phyloP scores from a whole-genome alignment of 2,888 invertebrate species.

The Cinara cedri region DNA sequence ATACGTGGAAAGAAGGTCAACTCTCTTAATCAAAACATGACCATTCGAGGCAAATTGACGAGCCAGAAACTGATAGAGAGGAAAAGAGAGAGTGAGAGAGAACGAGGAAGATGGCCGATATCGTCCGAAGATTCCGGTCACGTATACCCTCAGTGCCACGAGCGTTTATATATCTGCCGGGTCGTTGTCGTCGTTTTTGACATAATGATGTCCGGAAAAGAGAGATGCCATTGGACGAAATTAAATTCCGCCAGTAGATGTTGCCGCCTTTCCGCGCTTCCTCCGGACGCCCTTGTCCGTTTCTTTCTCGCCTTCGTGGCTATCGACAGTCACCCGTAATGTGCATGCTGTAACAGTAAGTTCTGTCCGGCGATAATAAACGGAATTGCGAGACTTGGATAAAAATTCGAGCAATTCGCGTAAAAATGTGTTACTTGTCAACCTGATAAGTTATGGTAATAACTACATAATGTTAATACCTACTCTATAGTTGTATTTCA shows the following conservation, averaged over 20 bases:
- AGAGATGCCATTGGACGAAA: conserved; percentile 45
- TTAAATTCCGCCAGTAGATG: conserved; percentile 48
- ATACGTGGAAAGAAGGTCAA: not conserved
- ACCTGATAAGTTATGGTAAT: too few relatives aligned
- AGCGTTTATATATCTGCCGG: conserved; percentile 42
- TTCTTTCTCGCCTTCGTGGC: not conserved
- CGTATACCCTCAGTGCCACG: conserved; percentile 33
- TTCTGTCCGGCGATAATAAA: conserved; percentile 25
- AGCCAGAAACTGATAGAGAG: not conserved
- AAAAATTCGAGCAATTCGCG: not conserved
- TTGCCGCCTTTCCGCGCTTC: conserved; percentile 2
- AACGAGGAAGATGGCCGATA: not conserved
- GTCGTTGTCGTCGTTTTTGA: conserved; percentile 51
- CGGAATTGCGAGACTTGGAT: not conserved
- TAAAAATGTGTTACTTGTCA: not conserved
- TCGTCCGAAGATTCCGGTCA: conserved; percentile 45
- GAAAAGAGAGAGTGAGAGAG: not conserved
- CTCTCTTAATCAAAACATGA: conserved; percentile 39
- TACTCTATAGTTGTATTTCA: too few relatives aligned
- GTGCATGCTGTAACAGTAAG: not conserved
- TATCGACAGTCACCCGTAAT: not conserved
- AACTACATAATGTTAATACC: too few relatives aligned
- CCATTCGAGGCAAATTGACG: conserved; percentile 18
- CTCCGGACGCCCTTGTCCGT: not conserved
- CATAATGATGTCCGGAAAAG: conserved; percentile 55